phyloP scores from a whole-genome alignment of 1,140 invertebrate genomes.

The Monomorium pharaonis region DNA sequence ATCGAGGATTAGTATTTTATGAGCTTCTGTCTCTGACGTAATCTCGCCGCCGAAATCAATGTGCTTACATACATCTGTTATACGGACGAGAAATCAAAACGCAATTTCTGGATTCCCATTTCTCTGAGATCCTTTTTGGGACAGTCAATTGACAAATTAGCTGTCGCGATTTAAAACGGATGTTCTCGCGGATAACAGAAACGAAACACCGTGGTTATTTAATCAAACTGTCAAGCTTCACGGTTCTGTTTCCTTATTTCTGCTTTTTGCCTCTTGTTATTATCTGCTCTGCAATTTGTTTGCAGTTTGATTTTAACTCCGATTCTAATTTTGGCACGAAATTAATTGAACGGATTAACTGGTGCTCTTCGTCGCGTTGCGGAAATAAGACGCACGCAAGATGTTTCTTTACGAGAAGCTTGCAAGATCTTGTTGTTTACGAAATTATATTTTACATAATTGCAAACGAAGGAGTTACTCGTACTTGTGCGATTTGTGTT shows the following conservation, averaged over 20 bases:
- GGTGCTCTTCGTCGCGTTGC: background rate
- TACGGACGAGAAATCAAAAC: background rate
- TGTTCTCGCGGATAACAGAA: background rate
- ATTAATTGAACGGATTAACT: background rate
- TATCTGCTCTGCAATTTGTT: background rate
- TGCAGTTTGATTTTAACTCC: background rate
- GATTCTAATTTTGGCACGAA: background rate
- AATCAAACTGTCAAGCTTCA: background rate
- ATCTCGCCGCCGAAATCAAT: conserved; percentile 3
- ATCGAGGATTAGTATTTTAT: background rate
- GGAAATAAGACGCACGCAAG: background rate
- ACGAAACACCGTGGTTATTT: background rate
- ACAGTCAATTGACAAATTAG: background rate
- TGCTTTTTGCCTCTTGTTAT: background rate
- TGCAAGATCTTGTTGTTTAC: background rate
- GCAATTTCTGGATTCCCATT: background rate
- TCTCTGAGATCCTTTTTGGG: background rate
- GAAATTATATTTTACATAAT: background rate
- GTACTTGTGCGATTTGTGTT: background rate
- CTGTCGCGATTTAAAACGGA: background rate
- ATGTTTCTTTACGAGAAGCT: background rate
- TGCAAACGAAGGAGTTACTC: background rate
- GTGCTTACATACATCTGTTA: background rate
- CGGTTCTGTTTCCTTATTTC: background rate
- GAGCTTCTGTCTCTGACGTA: conserved; percentile 13